phyloP scores from a whole-genome alignment of 2,888 invertebrate genomes.

The Eristalis arbustorum region DNA sequence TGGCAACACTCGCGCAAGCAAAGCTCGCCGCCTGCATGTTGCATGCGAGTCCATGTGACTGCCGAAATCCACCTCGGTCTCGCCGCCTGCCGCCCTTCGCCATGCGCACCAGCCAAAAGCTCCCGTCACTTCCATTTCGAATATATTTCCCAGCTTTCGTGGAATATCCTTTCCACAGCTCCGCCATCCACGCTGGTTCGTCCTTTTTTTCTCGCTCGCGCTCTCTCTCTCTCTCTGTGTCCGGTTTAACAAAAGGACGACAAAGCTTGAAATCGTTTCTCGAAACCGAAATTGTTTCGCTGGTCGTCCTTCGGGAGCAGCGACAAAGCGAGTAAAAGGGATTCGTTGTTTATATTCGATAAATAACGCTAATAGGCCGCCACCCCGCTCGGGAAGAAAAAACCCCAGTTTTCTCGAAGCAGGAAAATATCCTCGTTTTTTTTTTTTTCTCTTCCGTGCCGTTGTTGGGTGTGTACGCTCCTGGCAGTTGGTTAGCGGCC shows the following conservation, averaged over 20 bases:
- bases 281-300: constrained; percentile 18
- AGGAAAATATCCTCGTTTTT: constrained; percentile 40
- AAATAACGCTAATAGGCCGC: constrained; percentile 28
- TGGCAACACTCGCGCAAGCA: constrained; percentile 25
- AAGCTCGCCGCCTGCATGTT: constrained; percentile 62
- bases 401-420: not conserved
- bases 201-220: not conserved
- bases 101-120: constrained; percentile 57
- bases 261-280: constrained; percentile 58
- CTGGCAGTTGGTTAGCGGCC: constrained; percentile 40
- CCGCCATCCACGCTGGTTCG: not conserved
- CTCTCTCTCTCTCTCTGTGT: not conserved
- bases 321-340: not conserved
- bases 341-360: constrained; percentile 58
- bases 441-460: constrained; percentile 5
- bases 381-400: not conserved
- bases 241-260: constrained; percentile 32
- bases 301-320: not conserved
- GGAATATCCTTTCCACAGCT: constrained; percentile 21
- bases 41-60: constrained; percentile 57
- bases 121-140: not conserved
- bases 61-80: not conserved
- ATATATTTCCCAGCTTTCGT: constrained; percentile 58
- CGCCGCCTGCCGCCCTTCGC: not conserved
- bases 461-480: constrained; percentile 67